Evolutionary conservation across 2,113 vertebrate species (phyloP), one percentile per base, ranked within the genome.

Genomic region (Microcebus tavaratra): DNA sequence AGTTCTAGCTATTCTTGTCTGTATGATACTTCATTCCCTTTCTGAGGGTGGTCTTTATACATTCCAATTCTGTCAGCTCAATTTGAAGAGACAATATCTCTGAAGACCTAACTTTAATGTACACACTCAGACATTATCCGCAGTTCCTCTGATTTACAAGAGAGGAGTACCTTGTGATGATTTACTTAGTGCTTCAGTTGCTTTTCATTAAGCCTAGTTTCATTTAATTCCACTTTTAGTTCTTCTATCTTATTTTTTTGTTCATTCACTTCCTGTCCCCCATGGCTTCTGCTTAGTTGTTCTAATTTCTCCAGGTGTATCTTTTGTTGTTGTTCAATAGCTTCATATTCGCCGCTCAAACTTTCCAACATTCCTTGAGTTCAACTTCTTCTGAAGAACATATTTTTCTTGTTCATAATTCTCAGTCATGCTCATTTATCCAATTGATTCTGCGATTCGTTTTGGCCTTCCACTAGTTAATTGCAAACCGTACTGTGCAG

Each of bases 341-440:
- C 98, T 20, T 99, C 99, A n/a, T 98, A 99, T 96, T 99, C 99
- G 29, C 98, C 99, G 93, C 98, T 98, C 95, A 99, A 92, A 8
- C 99, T 99, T 83, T 99, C 99, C 90, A 99, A 92, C 98, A 99
- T 99, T 81, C 98, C 98, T 99, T 99, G 25, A 99, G 98, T 78
- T 99, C 99, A 68, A 99, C 98, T 96, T 99, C 99, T 97, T 99
- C 94, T 99, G 99, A 76, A 99, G 98, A 25, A 99, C 98, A 67
- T 99, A 99, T 94, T 99, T 99, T 67, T 99, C 99, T 75, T 99
- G 99, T 90, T 99, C 98, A 89, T 98, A 98, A 95, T 94, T 98
- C 99, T 99, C 99, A 0, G 99, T 98, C 1, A 98, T 96, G 31
- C 98, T 98, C 29, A 98, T 99, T 85, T 99, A n/a, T 99, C 99